Base-by-base conservation (phyloP, 1,140 invertebrate genomes). In the Diploscapter pachys region DNA sequence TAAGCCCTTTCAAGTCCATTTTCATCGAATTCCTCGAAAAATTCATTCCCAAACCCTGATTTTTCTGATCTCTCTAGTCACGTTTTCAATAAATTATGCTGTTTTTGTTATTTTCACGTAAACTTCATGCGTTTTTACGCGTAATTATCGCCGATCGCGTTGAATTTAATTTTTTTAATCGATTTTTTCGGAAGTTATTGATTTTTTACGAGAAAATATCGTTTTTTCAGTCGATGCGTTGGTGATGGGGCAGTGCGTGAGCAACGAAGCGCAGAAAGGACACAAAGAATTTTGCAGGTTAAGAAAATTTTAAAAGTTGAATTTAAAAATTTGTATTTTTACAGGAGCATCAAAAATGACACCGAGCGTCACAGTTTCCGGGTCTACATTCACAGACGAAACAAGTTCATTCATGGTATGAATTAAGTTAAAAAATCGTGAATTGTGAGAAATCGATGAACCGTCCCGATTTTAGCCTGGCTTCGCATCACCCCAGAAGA, bases 401-500 rank as follows among this genome's bases (percentile, higher is more conserved):
- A 68, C 50, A 56, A 65, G 48, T 49, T 74, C 9, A 64, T 74
- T 8, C 73, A 74, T 31, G 73, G 73, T 69, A 4, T 48, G 72
- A n/a, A 9, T 11, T 50, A 9, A 9, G 2, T 50, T 1, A 31
- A 31, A 6, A 31, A 8, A 13, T 64, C 63, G 5, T 64, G 13
- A 31, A 8, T 63, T 53, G 63, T 52, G n/a, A 31, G 31, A 31
- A 31, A 31, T 31, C 31, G 31, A 31, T 51, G 68, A 59, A 5
- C 49, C 4, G n/a, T 61, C 63, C 89, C 92, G 6, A 92, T 90
- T 85, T 89, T 90, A 72, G 93, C 93, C 48, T 90, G 91, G 81
- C 88, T 96, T 71, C 92, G 95, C 83, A 87, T 98, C 31, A 93
- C 92, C 1, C 92, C 95, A 55, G 89, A 89, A 6, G 93, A 96